Conservation (phyloP, 2,888 invertebrate genomes). For the Acanthosepion lycidas region DNA sequence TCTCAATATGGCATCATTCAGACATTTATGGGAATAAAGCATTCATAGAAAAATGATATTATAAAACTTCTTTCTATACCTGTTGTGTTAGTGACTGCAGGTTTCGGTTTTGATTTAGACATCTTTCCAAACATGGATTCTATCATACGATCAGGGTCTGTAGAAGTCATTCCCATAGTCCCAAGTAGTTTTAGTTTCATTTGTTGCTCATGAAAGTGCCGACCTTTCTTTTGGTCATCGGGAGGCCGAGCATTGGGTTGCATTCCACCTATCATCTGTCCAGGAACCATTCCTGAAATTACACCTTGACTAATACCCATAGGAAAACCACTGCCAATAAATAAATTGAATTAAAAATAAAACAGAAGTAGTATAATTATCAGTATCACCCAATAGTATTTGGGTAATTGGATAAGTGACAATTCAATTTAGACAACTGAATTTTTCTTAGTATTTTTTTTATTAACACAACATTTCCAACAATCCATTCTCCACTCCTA, state of each 20-base stretch:
- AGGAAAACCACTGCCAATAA: background rate
- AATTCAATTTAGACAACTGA: too few species aligned
- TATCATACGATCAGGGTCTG: conserved; percentile 68
- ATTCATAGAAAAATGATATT: background rate
- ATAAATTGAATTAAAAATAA: background rate
- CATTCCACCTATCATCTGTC: conserved; percentile 21
- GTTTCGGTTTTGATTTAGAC: conserved; percentile 56
- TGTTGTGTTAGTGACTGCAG: conserved; percentile 45
- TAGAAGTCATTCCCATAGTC: conserved; percentile 55
- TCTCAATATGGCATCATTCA: too few species aligned
- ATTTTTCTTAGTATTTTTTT: too few species aligned
- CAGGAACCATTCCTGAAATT: conserved; percentile 23
- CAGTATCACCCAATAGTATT: too few species aligned
- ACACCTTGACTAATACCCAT: conserved; percentile 23
- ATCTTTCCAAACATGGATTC: conserved; percentile 68
- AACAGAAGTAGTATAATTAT: too few species aligned
- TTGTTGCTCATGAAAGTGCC: conserved; percentile 63
- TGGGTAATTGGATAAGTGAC: too few species aligned
- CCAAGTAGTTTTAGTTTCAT: conserved; percentile 64
- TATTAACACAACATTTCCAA: too few species aligned
- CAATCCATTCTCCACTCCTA: too few species aligned
- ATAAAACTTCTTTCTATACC: background rate
- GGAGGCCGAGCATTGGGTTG: background rate
- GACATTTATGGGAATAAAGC: too few species aligned
- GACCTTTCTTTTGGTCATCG: conserved; percentile 54